phyloP scores from a whole-genome alignment of 2,797 vertebrate genomes.

The Xenentodon cancila region DNA sequence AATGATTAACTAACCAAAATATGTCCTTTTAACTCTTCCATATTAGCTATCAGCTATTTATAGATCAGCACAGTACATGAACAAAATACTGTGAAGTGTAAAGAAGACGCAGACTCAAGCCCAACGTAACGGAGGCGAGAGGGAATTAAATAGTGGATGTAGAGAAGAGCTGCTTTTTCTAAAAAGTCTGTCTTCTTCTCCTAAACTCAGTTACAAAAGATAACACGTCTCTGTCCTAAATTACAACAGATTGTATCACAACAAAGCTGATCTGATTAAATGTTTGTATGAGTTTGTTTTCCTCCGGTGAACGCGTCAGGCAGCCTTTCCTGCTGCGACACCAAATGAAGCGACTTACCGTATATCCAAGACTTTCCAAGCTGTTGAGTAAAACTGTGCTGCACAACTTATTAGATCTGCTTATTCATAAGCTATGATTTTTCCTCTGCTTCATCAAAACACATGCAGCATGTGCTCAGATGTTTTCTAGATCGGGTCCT shows the following conservation, averaged over 20 bases:
- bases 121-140: no score
- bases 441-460: slow-evolving; percentile 25
- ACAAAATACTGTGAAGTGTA: no score
- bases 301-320: slow-evolving; percentile 55
- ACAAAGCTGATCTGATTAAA: slow-evolving; percentile 67
- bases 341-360: background rate
- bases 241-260: slow-evolving; percentile 60
- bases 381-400: slow-evolving; percentile 42
- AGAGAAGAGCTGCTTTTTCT: no score
- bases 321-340: slow-evolving; percentile 37
- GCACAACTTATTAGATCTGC: slow-evolving; percentile 59
- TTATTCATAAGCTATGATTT: slow-evolving; percentile 44
- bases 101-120: no score
- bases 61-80: no score
- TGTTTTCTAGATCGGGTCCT: slow-evolving; percentile 22
- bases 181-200: no score
- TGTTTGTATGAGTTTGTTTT: slow-evolving; percentile 37
- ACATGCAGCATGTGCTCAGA: slow-evolving; percentile 28
- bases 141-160: no score
- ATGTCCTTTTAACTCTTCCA: no score
- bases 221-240: background rate
- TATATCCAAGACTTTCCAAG: slow-evolving; percentile 47
- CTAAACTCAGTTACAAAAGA: no score
- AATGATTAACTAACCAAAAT: no score
- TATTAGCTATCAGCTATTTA: no score